Evolutionary conservation across 2,113 vertebrate species (phyloP).

Genomic region (Brachypodius melanocephalos): DNA sequence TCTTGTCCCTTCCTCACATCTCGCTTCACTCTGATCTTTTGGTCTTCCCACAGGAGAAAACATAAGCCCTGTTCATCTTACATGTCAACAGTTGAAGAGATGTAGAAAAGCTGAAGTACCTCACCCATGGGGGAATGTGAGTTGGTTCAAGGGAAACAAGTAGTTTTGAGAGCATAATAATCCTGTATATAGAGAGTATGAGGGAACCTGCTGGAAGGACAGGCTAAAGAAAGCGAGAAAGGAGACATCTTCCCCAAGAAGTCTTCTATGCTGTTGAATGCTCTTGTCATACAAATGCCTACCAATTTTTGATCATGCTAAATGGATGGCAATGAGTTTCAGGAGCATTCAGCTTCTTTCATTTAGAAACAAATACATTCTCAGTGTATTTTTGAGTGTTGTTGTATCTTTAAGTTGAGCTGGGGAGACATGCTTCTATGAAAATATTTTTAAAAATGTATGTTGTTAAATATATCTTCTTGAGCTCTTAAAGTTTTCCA

Average conservation of each 20-base stretch:
- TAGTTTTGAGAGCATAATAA: background rate
- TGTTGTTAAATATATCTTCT: background rate
- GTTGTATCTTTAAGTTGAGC: background rate
- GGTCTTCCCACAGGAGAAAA: background rate
- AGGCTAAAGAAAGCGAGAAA: background rate
- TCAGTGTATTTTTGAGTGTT: background rate
- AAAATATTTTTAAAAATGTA: background rate
- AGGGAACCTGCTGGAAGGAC: background rate
- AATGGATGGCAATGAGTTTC: background rate
- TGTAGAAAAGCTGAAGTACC: background rate
- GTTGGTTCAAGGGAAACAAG: background rate
- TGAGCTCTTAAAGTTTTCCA: background rate
- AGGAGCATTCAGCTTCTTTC: background rate
- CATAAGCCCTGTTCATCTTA: background rate
- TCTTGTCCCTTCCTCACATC: background rate
- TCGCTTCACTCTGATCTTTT: background rate
- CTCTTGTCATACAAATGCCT: background rate
- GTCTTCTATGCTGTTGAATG: background rate
- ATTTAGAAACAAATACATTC: background rate
- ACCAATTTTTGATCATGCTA: background rate
- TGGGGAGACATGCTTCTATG: background rate
- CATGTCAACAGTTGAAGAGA: background rate
- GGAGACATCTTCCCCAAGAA: background rate
- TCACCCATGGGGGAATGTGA: fast-evolving
- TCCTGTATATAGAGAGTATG: background rate